phyloP scores from a whole-genome alignment of 23 tunicate genomes.

The Phallusia fumigata region DNA sequence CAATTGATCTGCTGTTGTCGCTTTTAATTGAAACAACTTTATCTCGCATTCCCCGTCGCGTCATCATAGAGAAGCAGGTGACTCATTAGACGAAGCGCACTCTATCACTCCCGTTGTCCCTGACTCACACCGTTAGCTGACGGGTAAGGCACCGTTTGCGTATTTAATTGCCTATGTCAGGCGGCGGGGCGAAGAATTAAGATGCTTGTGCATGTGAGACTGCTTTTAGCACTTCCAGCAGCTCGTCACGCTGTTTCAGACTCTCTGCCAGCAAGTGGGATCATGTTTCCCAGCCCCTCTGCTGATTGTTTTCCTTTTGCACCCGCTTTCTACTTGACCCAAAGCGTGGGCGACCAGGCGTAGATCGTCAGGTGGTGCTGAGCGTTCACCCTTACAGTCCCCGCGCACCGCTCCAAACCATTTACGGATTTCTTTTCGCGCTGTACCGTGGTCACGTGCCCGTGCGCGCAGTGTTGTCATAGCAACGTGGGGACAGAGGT shows the following conservation, averaged over 20 bases:
- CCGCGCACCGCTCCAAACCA: not conserved
- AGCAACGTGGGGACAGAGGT: not conserved
- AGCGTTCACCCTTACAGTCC: not conserved
- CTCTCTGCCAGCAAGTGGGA: not conserved
- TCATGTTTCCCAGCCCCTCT: not conserved
- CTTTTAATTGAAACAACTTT: slow-evolving; percentile 10
- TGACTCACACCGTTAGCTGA: not conserved
- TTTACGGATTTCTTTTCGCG: not conserved
- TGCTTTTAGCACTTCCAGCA: not conserved
- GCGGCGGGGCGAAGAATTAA: not conserved
- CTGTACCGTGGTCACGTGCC: not conserved
- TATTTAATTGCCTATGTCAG: slow-evolving; percentile 2
- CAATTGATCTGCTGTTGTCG: not conserved
- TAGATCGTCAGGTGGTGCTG: too few relatives aligned
- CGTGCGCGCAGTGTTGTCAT: not conserved
- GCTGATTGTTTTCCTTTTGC: slow-evolving; percentile 8
- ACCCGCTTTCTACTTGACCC: slow-evolving; percentile 15
- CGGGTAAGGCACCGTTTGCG: not conserved
- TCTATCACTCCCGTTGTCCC: not conserved
- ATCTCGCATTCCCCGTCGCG: slow-evolving; percentile 8
- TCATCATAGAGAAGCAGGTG: not conserved
- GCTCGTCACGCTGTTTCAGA: slow-evolving; percentile 3
- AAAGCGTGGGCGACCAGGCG: not conserved
- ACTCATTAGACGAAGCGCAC: not conserved
- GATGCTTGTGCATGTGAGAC: not conserved